These are phyloP conservation scores for Opisthocomus hoazin DNA, from an alignment of 2,113 vertebrate genomes.

Conservation along the genomic window DNA sequence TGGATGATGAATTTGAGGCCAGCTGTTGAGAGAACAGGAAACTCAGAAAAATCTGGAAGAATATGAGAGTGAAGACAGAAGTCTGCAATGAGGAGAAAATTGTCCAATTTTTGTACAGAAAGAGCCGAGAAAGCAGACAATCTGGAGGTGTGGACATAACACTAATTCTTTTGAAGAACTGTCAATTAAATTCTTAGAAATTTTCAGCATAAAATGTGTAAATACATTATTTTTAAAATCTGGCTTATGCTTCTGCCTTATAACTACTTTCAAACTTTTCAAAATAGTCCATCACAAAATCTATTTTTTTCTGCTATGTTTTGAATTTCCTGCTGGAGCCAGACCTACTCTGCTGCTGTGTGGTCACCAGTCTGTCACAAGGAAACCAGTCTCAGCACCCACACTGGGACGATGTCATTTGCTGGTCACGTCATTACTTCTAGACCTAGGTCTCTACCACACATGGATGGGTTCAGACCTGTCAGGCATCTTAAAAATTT, in stretches of 20 bases:
- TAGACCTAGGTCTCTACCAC: not conserved
- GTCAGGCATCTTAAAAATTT: not conserved
- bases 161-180: not conserved
- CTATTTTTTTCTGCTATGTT: not conserved
- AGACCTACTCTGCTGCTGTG: not conserved
- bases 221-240: not conserved
- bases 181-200: not conserved
- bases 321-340: not conserved
- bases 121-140: not conserved
- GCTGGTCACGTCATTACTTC: not conserved
- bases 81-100: not conserved
- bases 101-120: not conserved
- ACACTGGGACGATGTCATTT: not conserved
- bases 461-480: not conserved
- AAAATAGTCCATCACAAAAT: not conserved
- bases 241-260: not conserved
- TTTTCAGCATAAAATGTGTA: not conserved
- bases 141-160: not conserved
- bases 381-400: not conserved
- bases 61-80: not conserved
- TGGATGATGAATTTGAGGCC: slow-evolving; percentile 39
- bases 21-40: slow-evolving; percentile 51
- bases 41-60: not conserved
- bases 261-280: not conserved
- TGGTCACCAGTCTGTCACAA: not conserved